A percentile compares a stretch with the other conserved stretches of the same genome.
Conservation (phyloP, 2,113 vertebrate genomes). For the Sapajus apella region DNA sequence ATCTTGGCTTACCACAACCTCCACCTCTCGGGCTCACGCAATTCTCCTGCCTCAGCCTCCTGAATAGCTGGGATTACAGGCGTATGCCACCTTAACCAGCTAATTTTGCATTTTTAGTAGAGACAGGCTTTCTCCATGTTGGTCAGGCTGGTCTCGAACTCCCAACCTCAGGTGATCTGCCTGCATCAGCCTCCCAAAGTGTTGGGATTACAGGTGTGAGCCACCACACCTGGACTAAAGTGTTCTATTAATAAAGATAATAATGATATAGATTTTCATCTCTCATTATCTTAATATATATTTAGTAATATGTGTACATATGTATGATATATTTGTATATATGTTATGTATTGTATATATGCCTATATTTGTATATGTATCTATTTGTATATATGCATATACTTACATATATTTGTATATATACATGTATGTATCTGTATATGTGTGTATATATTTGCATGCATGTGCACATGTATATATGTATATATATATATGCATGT, state of each 20-base stretch:
- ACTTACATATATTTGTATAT: not conserved
- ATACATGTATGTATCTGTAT: fast-evolving
- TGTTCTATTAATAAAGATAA: fast-evolving
- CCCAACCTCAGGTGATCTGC: too few relatives aligned
- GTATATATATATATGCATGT: fast-evolving
- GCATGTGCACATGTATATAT: fast-evolving
- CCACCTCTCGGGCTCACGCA: too few relatives aligned
- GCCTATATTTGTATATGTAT: fast-evolving
- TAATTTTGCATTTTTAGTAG: too few relatives aligned
- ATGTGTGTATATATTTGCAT: not conserved
- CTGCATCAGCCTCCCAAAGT: too few relatives aligned
- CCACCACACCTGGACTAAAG: too few relatives aligned
- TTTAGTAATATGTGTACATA: not conserved
- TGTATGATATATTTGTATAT: not conserved
- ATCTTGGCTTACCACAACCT: too few relatives aligned
- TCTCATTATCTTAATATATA: not conserved
- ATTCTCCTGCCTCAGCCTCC: too few relatives aligned
- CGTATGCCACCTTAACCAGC: too few relatives aligned
- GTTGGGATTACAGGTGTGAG: too few relatives aligned
- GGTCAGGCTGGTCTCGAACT: too few relatives aligned
- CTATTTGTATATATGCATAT: fast-evolving
- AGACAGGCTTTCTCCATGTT: too few relatives aligned
- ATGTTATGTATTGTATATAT: fast-evolving
- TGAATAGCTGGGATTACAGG: too few relatives aligned
- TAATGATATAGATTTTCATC: not conserved